A percentile compares a stretch with the other conserved stretches of the same genome.
phyloP scores from a whole-genome alignment of 2,113 vertebrate genomes.

The Nothocercus nigrocapillus region DNA sequence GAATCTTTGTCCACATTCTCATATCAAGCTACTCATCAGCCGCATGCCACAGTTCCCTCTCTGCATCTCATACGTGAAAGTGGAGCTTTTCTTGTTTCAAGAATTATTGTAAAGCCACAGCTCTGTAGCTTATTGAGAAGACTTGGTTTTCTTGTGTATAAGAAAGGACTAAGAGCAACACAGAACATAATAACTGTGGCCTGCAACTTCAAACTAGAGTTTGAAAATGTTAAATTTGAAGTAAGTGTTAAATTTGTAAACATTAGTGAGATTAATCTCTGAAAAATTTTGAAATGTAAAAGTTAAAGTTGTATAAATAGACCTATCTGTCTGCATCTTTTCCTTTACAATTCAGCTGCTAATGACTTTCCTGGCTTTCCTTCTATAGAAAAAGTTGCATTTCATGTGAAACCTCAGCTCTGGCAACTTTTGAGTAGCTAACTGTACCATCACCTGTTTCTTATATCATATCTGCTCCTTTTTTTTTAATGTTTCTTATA shows the following conservation, averaged over 20 bases:
- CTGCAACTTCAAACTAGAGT: neutral
- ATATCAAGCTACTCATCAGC: neutral
- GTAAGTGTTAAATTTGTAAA: neutral
- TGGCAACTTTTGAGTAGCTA: neutral
- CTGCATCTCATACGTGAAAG: neutral
- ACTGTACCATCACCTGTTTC: neutral
- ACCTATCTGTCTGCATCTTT: neutral
- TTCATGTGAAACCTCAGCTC: neutral
- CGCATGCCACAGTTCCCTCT: accelerated
- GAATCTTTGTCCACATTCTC: neutral
- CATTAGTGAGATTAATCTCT: neutral
- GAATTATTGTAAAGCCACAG: neutral
- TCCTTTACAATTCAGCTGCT: neutral
- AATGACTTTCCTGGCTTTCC: neutral
- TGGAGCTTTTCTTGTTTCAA: neutral
- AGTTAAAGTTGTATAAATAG: neutral
- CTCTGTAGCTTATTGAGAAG: neutral
- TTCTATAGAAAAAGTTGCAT: neutral
- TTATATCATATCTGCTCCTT: neutral
- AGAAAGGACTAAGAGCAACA: neutral
- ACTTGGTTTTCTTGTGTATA: neutral
- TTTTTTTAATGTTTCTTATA: neutral
- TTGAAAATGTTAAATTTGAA: neutral
- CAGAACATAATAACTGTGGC: neutral
- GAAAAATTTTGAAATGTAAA: neutral